Percentiles rank a stretch among this genome's conserved stretches.
Conservation (phyloP, 2,888 invertebrate genomes). For the Cryptus armator region DNA sequence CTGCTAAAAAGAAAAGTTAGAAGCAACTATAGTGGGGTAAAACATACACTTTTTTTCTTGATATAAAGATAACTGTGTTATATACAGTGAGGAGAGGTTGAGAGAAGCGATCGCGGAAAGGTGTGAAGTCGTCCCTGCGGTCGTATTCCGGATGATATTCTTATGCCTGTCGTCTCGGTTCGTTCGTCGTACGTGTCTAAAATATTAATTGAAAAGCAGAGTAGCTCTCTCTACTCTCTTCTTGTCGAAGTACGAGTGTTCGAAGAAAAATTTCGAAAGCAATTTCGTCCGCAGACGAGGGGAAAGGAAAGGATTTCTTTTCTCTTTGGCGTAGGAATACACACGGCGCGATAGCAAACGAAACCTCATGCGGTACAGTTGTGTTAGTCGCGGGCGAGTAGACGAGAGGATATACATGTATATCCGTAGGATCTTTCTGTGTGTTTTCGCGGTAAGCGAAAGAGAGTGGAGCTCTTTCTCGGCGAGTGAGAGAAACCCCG, state of each 20-base stretch:
- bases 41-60: background rate
- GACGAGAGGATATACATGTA: slow-evolving; percentile 46
- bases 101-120: slow-evolving; percentile 13
- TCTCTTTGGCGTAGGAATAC: slow-evolving; percentile 60
- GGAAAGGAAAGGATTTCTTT: slow-evolving; percentile 45
- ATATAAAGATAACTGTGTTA: background rate
- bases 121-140: slow-evolving; percentile 50
- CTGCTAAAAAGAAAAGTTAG: background rate
- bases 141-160: slow-evolving; percentile 62
- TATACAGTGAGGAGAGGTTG: background rate
- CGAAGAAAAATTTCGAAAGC: slow-evolving; percentile 70
- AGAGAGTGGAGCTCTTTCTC: slow-evolving; percentile 46
- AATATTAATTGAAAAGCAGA: slow-evolving; percentile 68
- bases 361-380: slow-evolving; percentile 5
- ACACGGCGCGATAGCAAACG: slow-evolving; percentile 26
- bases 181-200: slow-evolving; percentile 65
- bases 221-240: slow-evolving; percentile 15
- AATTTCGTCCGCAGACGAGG: slow-evolving; percentile 58
- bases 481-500: slow-evolving; percentile 47
- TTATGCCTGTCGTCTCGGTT: slow-evolving; percentile 63
- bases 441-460: slow-evolving; percentile 61
- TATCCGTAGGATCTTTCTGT: slow-evolving; percentile 54
- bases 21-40: background rate
- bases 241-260: slow-evolving; percentile 63
- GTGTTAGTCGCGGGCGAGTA: slow-evolving; percentile 45